Percentiles rank a stretch among this genome's conserved stretches.
These are phyloP conservation scores for Temnothorax unifasciatus DNA, from an alignment of 2,888 invertebrate species.

Conservation along the genomic window DNA sequence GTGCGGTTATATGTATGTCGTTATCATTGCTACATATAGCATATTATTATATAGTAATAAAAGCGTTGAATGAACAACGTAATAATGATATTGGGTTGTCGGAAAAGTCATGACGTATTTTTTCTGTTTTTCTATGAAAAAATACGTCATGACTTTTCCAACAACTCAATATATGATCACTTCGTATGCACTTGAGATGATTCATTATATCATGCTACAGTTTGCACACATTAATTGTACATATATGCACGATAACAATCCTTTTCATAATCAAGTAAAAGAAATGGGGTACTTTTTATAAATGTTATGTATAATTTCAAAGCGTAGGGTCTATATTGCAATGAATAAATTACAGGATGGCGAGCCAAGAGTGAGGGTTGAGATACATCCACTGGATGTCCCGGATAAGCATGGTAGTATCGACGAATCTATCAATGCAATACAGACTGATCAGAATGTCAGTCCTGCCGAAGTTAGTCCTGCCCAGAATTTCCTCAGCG, in stretches of 20 bases:
- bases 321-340: neutral
- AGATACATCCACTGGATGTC: conserved; percentile 89
- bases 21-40: neutral
- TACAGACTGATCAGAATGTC: conserved; percentile 76
- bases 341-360: conserved; percentile 87
- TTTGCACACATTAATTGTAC: conserved; percentile 11
- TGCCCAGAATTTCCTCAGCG: conserved; percentile 93
- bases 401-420: conserved; percentile 82
- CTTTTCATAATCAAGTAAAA: conserved; percentile 18
- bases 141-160: no score
- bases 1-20: neutral
- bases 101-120: no score
- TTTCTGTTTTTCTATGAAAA: no score
- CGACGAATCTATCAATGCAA: conserved; percentile 76
- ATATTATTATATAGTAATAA: neutral
- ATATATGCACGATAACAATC: conserved; percentile 14
- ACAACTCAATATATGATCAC: no score
- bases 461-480: conserved; percentile 89
- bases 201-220: conserved; percentile 11
- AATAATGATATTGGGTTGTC: no score
- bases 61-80: neutral
- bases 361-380: conserved; percentile 89
- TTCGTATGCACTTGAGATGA: neutral
- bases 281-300: neutral
- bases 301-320: neutral